Evolutionary conservation across 2,113 vertebrate species (phyloP).

Genomic region (Pollimyrus isidori): DNA sequence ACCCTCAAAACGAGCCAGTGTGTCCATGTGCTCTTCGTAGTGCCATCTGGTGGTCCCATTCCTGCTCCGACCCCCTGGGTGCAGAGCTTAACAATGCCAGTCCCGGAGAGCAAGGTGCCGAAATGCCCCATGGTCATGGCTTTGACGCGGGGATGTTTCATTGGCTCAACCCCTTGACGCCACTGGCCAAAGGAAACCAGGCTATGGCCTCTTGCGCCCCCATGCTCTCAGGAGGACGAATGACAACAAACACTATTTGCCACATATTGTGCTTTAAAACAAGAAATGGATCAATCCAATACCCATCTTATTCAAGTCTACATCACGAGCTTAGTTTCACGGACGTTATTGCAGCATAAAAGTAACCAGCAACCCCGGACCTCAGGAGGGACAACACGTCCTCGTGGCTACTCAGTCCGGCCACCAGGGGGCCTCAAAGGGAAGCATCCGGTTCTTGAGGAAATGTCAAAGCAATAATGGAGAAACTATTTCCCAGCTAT

Average conservation of each 20-base stretch:
- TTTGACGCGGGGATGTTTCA: neutral
- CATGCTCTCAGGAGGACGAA: neutral
- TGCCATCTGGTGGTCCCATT: neutral
- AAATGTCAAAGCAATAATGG: neutral
- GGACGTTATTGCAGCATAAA: neutral
- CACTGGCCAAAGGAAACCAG: neutral
- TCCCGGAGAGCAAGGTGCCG: neutral
- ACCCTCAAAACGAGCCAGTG: neutral
- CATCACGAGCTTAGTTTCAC: slow-evolving; percentile 8
- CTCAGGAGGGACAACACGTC: neutral
- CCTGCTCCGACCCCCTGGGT: neutral
- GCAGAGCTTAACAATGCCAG: neutral
- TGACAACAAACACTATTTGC: neutral
- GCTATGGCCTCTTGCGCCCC: neutral
- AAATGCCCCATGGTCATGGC: neutral
- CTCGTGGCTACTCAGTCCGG: neutral
- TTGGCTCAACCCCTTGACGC: neutral
- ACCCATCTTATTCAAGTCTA: slow-evolving; percentile 37
- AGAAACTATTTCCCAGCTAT: neutral
- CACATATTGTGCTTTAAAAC: slow-evolving; percentile 30
- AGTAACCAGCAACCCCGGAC: neutral
- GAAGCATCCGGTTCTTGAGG: neutral
- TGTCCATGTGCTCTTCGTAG: neutral
- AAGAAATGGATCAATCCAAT: slow-evolving; percentile 27
- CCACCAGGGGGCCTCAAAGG: neutral